Evolutionary conservation across 2,888 invertebrate species (phyloP).

Genomic region (Prenolepis imparis): DNA sequence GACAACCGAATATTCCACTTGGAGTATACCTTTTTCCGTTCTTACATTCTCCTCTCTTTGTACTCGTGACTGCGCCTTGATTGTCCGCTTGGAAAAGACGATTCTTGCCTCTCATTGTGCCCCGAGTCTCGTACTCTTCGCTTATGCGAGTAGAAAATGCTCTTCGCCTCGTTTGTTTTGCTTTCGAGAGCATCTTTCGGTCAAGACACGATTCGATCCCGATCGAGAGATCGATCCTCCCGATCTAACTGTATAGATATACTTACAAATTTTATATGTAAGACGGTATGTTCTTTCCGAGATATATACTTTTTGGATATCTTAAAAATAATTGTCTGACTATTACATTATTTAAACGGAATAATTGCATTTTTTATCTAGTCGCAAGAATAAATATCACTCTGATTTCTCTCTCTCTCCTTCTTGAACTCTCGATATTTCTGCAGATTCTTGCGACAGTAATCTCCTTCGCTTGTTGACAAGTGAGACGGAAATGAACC

Average conservation of each 20-base stretch:
- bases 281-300: not conserved
- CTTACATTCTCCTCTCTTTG: slow-evolving; percentile 1
- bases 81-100: slow-evolving; percentile 22
- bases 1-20: slow-evolving; percentile 35
- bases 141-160: slow-evolving; percentile 13
- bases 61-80: slow-evolving; percentile 20
- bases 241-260: not conserved
- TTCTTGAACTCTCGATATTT: slow-evolving; percentile 3
- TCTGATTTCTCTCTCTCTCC: not conserved
- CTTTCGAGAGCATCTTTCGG: slow-evolving; percentile 1
- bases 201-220: not conserved
- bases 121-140: slow-evolving; percentile 11
- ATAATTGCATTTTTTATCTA: not conserved
- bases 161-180: not conserved
- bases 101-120: slow-evolving; percentile 32
- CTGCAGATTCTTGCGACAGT: slow-evolving; percentile 12
- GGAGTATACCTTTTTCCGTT: slow-evolving; percentile 20
- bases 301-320: not conserved
- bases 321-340: not conserved
- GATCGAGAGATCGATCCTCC: not conserved
- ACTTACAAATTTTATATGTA: not conserved
- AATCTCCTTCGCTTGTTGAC: slow-evolving; percentile 37
- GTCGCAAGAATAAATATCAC: not conserved
- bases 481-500: slow-evolving; percentile 32
- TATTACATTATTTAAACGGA: not conserved